Conservation (phyloP, 2,113 vertebrate genomes). For the Sardina pilchardus region DNA sequence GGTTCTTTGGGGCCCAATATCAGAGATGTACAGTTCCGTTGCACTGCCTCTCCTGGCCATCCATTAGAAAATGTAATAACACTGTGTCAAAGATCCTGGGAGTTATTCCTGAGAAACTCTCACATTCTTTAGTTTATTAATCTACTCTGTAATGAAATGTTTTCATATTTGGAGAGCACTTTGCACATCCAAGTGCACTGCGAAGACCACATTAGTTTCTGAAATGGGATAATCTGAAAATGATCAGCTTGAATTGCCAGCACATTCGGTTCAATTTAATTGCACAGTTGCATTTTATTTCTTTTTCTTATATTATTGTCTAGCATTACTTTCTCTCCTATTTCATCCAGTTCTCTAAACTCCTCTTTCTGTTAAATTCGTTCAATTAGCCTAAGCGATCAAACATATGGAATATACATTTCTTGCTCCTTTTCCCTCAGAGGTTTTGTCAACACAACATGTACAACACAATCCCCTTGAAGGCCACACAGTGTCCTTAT, state of each 20-base stretch:
- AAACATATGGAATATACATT: not conserved
- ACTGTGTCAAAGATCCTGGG: conserved; percentile 29
- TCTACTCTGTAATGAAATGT: conserved; percentile 23
- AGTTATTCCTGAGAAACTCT: conserved; percentile 21
- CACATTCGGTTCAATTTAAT: not conserved
- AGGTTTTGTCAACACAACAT: not conserved
- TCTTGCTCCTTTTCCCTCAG: not conserved
- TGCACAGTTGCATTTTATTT: not conserved
- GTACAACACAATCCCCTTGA: not conserved
- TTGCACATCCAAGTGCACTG: conserved; percentile 1
- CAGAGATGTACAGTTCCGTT: conserved; percentile 10
- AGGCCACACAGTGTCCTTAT: not conserved
- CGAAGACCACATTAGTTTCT: not conserved
- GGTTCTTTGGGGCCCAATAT: conserved; percentile 5
- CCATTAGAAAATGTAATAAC: conserved; percentile 26
- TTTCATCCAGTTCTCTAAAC: not conserved
- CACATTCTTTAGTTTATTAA: conserved; percentile 36
- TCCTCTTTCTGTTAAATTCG: not conserved
- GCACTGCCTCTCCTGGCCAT: not conserved
- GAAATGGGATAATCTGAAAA: conserved; percentile 7
- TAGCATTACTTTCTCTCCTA: not conserved
- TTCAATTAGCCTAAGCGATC: not conserved
- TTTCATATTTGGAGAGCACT: conserved; percentile 24
- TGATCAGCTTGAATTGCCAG: not conserved
- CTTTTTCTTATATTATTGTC: not conserved